Conservation (phyloP, 2,888 invertebrate species). For the Zootermopsis nevadensis region DNA sequence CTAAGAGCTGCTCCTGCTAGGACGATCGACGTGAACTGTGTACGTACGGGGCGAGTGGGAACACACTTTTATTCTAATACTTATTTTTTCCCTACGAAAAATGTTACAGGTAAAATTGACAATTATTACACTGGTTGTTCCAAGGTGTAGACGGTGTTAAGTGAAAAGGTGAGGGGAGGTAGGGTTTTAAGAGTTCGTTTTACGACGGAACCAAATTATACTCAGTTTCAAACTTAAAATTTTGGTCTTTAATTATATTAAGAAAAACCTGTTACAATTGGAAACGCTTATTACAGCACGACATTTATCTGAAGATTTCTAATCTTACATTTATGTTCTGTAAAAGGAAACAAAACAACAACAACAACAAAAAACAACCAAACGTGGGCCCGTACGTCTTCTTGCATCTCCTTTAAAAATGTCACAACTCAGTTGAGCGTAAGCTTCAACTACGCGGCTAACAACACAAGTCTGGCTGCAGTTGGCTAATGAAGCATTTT, state of each 20-base stretch:
- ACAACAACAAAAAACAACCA: too few relatives aligned
- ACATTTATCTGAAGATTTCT: too few relatives aligned
- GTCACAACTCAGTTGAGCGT: too few relatives aligned
- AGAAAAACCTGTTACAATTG: too few relatives aligned
- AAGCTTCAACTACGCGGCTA: too few relatives aligned
- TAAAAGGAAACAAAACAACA: too few relatives aligned
- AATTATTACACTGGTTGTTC: conserved; percentile 19
- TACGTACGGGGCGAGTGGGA: not conserved
- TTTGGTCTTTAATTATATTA: not conserved
- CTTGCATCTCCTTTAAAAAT: too few relatives aligned
- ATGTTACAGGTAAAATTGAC: conserved; percentile 21
- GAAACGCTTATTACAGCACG: too few relatives aligned
- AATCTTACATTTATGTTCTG: too few relatives aligned
- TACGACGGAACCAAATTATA: not conserved
- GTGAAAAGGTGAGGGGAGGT: not conserved
- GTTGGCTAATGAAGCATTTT: too few relatives aligned
- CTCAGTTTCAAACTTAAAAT: not conserved
- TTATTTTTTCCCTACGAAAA: not conserved
- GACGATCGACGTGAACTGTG: not conserved
- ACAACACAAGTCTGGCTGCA: too few relatives aligned
- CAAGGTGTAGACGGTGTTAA: conserved; percentile 25
- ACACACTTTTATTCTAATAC: not conserved
- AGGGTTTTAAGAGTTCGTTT: not conserved
- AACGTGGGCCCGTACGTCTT: too few relatives aligned
- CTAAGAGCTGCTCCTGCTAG: conserved; percentile 30